These are phyloP conservation scores for Druceiella hillmani DNA, from an alignment of 2,888 invertebrate genomes.

Conservation along the genomic window DNA sequence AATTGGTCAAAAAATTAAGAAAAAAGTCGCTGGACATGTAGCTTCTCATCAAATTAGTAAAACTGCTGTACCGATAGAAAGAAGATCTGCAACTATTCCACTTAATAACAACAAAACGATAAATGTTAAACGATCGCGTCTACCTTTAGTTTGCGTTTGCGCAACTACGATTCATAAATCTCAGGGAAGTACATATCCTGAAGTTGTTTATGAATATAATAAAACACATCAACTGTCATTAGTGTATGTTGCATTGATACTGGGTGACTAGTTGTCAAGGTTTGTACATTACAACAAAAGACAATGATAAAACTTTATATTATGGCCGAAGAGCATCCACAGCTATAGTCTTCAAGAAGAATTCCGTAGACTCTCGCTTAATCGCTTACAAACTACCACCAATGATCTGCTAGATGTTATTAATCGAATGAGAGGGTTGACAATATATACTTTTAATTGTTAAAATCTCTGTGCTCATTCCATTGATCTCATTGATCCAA, in stretches of 20 bases:
- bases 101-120: slow-evolving; percentile 9
- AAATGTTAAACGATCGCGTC: slow-evolving; percentile 12
- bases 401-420: no score
- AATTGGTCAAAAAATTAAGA: slow-evolving; percentile 11
- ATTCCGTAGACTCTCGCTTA: no score
- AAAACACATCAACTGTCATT: slow-evolving; percentile 12
- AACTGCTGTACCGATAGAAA: no score
- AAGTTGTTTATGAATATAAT: slow-evolving; percentile 23
- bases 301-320: slow-evolving; percentile 11
- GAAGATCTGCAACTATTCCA: not conserved
- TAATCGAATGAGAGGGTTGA: no score
- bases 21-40: slow-evolving; percentile 9
- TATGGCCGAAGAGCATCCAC: no score
- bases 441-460: no score
- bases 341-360: no score
- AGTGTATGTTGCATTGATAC: slow-evolving; percentile 12
- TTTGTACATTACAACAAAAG: slow-evolving; percentile 4
- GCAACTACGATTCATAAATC: slow-evolving; percentile 23
- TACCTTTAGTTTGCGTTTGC: slow-evolving; percentile 14
- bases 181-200: slow-evolving; percentile 22
- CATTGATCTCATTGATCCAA: no score
- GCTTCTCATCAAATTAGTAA: slow-evolving; percentile 5
- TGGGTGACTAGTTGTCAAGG: slow-evolving; percentile 13
- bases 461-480: no score
- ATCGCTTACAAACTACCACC: no score